These are phyloP conservation scores for Selene dorsalis DNA, from an alignment of 2,797 vertebrate genomes.

Conservation along the genomic window DNA sequence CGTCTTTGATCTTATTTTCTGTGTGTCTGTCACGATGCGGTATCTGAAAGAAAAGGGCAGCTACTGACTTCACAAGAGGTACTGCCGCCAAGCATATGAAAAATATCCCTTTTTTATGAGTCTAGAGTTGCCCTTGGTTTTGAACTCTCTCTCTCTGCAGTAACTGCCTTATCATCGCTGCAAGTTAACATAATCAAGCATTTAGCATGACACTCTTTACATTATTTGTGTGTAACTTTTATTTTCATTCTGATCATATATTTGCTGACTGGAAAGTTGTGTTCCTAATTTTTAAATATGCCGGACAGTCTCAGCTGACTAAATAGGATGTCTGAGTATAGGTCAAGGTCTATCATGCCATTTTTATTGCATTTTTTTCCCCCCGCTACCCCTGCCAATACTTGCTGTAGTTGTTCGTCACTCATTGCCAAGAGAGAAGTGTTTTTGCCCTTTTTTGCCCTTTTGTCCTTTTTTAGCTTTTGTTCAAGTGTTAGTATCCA, in stretches of 20 bases:
- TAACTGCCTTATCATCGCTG: neutral
- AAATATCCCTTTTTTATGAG: neutral
- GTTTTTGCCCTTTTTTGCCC: neutral
- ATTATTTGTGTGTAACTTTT: neutral
- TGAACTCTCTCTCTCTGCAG: neutral
- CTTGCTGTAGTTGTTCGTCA: neutral
- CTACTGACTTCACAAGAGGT: constrained; percentile 40
- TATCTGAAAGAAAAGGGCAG: constrained; percentile 33
- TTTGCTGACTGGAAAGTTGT: neutral
- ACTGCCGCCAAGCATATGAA: constrained; percentile 7
- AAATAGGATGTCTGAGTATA: neutral
- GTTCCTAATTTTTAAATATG: neutral
- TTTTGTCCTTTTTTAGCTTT: neutral
- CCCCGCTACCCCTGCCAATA: neutral
- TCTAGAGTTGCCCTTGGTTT: neutral
- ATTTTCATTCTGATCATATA: neutral
- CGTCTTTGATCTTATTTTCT: constrained; percentile 22
- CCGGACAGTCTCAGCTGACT: neutral
- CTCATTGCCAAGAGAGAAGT: neutral
- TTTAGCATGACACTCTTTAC: neutral
- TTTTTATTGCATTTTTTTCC: neutral
- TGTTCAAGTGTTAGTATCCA: neutral
- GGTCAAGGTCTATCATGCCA: neutral
- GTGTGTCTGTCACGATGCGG: constrained; percentile 14
- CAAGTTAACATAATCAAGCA: neutral